Evolutionary conservation across 2,797 vertebrate genomes (phyloP), one percentile per base, ranked within the genome.

Genomic region (Ficedula albicollis): DNA sequence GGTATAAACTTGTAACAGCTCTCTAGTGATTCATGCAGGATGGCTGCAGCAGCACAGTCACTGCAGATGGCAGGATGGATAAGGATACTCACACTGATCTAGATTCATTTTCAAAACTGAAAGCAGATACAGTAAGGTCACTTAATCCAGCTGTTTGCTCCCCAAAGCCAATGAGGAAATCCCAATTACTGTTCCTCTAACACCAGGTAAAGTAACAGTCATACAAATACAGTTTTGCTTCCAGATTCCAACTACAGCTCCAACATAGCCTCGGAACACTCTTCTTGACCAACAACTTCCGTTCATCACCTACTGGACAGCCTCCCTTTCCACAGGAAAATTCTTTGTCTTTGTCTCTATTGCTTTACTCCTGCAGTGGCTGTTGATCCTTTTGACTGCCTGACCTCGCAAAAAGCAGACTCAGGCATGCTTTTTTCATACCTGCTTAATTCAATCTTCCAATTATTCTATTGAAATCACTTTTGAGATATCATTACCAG

Each of bases 91-190:
- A n/a, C 21, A 39, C 5, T 30, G 7, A 13, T 56, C 25, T 46
- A 32, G 22, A n/a, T n/a, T 48, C 0, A 11, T 62, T 68, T 78
- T 66, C n/a, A 75, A 64, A 90, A 46, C 20, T 6, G 7, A 77
- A 68, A 54, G 30, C 1, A 46, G 26, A 34, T 15, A 60, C 2
- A 46, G 17, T n/a, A 66, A 63, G 12, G 15, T 64, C 39, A 69
- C 8, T 84, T 54, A 32, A 60, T 36, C 27, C 12, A 21, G 16
- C 10, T 10, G 15, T 78, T 64, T 55, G 46, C 29, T 36, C 19
- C 32, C 15, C 0, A 0, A 44, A 75, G 30, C 2, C 16, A 22
- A 13, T 8, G 6, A 72, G 52, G n/a, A 84, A 68, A 81, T 36
- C 30, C 18, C n/a, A 32, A 4, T n/a, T 41, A 38, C 18, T 41